Evolutionary conservation across 2,888 invertebrate genomes (phyloP).

Genomic region (Dasysyrphus tricinctus): DNA sequence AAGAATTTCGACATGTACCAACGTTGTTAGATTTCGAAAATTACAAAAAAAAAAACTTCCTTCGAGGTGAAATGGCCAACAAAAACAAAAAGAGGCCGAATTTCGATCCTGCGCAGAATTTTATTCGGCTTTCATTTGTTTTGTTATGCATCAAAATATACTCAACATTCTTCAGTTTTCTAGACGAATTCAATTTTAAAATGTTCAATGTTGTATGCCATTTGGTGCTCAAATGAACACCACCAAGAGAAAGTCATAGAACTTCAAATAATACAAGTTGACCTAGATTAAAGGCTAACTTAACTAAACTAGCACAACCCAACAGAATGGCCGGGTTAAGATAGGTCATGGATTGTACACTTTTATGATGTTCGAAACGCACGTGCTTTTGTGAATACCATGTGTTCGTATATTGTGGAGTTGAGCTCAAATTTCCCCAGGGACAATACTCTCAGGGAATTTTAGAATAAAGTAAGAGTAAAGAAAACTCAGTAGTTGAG

Average conservation of each 20-base stretch:
- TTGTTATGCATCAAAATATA: neutral
- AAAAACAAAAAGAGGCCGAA: constrained; percentile 20
- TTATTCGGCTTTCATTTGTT: neutral
- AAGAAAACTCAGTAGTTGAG: neutral
- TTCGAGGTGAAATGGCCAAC: neutral
- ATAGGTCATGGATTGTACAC: constrained; percentile 64
- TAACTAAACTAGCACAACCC: constrained; percentile 30
- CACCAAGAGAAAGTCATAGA: constrained; percentile 2
- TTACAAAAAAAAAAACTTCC: neutral
- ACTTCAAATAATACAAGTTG: constrained; percentile 33
- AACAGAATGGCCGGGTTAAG: constrained; percentile 36
- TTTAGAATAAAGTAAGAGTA: neutral
- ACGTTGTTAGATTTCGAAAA: constrained; percentile 15
- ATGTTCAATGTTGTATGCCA: neutral
- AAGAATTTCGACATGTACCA: neutral
- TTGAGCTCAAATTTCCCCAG: constrained; percentile 41
- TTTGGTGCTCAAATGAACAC: neutral
- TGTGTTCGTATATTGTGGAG: constrained; percentile 49
- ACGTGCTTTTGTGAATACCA: constrained; percentile 59
- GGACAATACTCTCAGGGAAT: neutral
- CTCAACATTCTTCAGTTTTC: neutral
- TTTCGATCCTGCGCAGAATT: constrained; percentile 54
- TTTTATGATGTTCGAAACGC: constrained; percentile 55
- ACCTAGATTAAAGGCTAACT: constrained; percentile 46
- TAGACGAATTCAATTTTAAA: neutral